These are phyloP conservation scores for Tetranychus truncatus DNA, from an alignment of 2,888 invertebrate genomes.

Conservation along the genomic window DNA sequence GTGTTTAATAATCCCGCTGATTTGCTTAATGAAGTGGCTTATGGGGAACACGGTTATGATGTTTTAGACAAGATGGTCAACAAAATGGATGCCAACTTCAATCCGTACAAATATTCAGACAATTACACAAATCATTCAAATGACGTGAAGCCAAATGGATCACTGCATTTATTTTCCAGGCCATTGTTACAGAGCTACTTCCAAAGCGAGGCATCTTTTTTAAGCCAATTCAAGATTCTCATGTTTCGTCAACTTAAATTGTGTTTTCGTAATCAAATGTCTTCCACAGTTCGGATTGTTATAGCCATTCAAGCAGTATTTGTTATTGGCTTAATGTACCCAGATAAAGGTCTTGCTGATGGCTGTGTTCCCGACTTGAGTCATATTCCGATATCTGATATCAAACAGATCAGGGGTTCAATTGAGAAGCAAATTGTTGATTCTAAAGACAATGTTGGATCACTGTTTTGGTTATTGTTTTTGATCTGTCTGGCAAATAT, in stretches of 20 bases:
- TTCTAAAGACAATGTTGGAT: not conserved
- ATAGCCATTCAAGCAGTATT: no score
- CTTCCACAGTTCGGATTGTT: no score
- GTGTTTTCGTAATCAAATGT: no score
- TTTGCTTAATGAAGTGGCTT: constrained; percentile 13
- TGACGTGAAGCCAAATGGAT: not conserved
- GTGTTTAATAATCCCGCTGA: constrained; percentile 14
- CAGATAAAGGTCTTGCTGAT: no score
- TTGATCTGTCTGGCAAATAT: not conserved
- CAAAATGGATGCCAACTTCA: not conserved
- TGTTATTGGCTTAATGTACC: no score
- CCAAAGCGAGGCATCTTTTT: no score
- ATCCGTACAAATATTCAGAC: not conserved
- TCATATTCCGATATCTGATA: no score
- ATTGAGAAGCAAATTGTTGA: not conserved
- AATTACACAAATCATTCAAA: not conserved
- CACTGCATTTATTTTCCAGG: no score
- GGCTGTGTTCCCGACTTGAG: no score
- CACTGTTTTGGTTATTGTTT: not conserved
- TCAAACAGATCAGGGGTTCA: not conserved
- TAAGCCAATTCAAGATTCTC: no score
- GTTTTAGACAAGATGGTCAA: not conserved
- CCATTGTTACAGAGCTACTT: no score
- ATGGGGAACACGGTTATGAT: constrained; percentile 9
- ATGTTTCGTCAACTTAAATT: no score